Base-by-base conservation (phyloP, 1,140 invertebrate species). In the Diabrotica undecimpunctata region DNA sequence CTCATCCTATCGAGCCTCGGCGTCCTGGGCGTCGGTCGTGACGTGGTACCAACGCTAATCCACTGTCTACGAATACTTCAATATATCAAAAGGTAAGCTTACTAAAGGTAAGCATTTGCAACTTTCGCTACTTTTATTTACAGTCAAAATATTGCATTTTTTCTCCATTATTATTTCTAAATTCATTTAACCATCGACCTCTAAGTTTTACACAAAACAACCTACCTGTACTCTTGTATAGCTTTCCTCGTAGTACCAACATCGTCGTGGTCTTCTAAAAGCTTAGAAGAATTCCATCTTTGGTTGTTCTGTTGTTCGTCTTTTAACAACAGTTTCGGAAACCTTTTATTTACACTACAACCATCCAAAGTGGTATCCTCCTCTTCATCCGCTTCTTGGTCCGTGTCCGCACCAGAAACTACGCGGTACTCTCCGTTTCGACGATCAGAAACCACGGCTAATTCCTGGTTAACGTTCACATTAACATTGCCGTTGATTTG, bases 341-440 rank as follows among this genome's bases (percentile, higher is more conserved):
- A 61, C 56, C 60, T 57, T 60, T 62, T 71, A 35, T 60, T 68
- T n/a, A 62, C 61, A 62, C 58, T 60, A 69, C 61, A 69, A 72
- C 70, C 69, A 72, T 72, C 72, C 9, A 69, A 61, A 51, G 80
- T 81, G 5, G 76, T 77, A 50, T 83, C 83, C 63, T 83, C 84
- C 46, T 87, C 87, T 36, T 85, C 84, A 7, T 77, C 80, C 10
- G 68, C 66, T 52, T 78, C 79, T 53, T 80, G 73, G 53, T 80
- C 80, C 0, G 83, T 82, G 66, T 88, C 87, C 64, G 84, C 84
- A 46, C 82, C 86, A 13, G 88, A 86, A 53, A 90, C 85, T 64
- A 88, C 86, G 67, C 87, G 81, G 74, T 90, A 90, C 70, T 89
- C 87, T 11, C 87, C 87, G 68, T 87, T 83, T 67, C 85, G 85